Conservation (phyloP, 2,113 vertebrate species). For the Syngnathus typhle region DNA sequence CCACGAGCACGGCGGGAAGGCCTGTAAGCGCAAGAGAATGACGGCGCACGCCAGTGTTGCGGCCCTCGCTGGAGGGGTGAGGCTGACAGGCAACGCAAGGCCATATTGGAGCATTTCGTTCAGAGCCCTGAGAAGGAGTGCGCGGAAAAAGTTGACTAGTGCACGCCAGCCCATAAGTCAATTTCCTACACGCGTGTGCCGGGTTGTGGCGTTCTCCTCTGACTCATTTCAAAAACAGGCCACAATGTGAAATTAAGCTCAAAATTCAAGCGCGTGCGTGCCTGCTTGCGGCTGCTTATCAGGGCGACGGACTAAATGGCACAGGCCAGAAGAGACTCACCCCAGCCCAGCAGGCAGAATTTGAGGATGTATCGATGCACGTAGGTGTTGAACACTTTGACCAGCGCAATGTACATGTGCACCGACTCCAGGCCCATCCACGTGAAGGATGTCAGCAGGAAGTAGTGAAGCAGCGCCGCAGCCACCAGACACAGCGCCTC, state of each 20-base stretch:
- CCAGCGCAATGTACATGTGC: slow-evolving; percentile 97
- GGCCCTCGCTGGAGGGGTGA: too few species aligned
- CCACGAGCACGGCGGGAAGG: slow-evolving; percentile 80
- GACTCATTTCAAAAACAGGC: too few species aligned
- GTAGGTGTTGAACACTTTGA: slow-evolving; percentile 98
- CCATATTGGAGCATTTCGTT: too few species aligned
- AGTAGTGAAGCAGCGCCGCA: slow-evolving; percentile 86
- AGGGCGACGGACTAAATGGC: not conserved
- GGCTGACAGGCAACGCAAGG: too few species aligned
- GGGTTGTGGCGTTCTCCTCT: too few species aligned
- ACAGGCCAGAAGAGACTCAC: slow-evolving; percentile 52
- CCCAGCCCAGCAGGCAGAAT: slow-evolving; percentile 95
- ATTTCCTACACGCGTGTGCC: too few species aligned
- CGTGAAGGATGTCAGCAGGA: slow-evolving; percentile 90
- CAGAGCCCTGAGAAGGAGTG: too few species aligned
- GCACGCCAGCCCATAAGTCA: too few species aligned
- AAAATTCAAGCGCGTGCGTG: too few species aligned
- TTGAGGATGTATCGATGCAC: slow-evolving; percentile 93
- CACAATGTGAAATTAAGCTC: too few species aligned
- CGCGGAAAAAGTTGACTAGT: too few species aligned
- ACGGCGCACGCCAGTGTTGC: too few species aligned
- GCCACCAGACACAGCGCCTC: slow-evolving; percentile 77
- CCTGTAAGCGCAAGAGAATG: slow-evolving; percentile 61
- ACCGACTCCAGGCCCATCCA: slow-evolving; percentile 98
- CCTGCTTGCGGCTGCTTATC: not conserved